Percentiles rank a stretch among this genome's conserved stretches.
phyloP scores from a whole-genome alignment of 2,888 invertebrate genomes.

The Arctia plantaginis region DNA sequence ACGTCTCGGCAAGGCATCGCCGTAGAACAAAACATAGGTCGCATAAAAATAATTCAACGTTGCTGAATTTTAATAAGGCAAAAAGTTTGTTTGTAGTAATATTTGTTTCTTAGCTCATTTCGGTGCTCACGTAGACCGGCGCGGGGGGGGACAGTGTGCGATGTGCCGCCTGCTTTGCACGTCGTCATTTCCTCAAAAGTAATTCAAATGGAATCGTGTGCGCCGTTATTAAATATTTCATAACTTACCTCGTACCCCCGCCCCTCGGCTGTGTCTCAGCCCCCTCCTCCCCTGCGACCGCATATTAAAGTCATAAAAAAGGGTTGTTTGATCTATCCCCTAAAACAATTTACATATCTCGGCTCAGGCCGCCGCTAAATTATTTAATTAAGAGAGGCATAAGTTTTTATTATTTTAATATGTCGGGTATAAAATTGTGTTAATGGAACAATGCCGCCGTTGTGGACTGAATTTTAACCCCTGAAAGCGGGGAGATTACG shows the following conservation, averaged over 20 bases:
- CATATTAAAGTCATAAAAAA: conserved; percentile 87
- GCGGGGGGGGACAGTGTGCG: conserved; percentile 57
- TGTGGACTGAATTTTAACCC: conserved; percentile 76
- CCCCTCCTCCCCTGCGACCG: conserved; percentile 77
- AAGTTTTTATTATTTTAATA: conserved; percentile 88
- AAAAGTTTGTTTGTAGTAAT: conserved; percentile 71
- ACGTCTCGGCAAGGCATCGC: conserved; percentile 9
- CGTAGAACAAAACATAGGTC: conserved; percentile 37
- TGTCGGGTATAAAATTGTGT: conserved; percentile 86
- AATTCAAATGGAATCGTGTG: conserved; percentile 87
- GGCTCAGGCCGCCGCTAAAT: conserved; percentile 85
- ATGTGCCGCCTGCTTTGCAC: conserved; percentile 74
- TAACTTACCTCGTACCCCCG: conserved; percentile 79
- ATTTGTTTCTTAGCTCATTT: conserved; percentile 70
- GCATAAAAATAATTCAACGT: conserved; percentile 47
- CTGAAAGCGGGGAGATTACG: conserved; percentile 72
- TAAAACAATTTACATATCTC: conserved; percentile 88
- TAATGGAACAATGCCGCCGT: conserved; percentile 81
- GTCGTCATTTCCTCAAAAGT: conserved; percentile 86
- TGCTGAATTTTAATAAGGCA: conserved; percentile 67
- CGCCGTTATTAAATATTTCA: conserved; percentile 87
- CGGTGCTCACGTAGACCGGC: conserved; percentile 55
- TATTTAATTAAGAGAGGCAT: conserved; percentile 88
- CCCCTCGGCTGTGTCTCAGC: conserved; percentile 60
- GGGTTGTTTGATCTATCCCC: conserved; percentile 88